Evolutionary conservation across 2,888 invertebrate genomes (phyloP).

Genomic region (Andricus curvator): DNA sequence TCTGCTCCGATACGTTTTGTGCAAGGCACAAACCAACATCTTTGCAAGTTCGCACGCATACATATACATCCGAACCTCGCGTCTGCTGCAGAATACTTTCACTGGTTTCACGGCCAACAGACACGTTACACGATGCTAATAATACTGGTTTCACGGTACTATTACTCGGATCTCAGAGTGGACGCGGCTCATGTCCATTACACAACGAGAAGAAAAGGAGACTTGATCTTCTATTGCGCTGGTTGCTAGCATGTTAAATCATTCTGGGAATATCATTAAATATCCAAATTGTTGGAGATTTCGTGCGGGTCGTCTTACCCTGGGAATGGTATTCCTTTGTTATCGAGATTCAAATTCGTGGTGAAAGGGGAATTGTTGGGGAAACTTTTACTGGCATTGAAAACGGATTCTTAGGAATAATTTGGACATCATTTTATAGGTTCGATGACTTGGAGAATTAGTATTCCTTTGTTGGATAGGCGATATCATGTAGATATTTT

Average conservation of each 20-base stretch:
- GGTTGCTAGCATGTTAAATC: constrained; percentile 7
- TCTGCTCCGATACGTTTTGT: constrained; percentile 36
- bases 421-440: background rate
- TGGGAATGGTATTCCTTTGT: constrained; percentile 31
- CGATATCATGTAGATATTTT: background rate
- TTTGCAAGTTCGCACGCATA: constrained; percentile 48
- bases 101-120: constrained; percentile 77
- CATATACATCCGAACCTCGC: constrained; percentile 43
- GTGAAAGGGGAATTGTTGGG: background rate
- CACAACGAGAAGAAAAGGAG: constrained; percentile 31
- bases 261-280: constrained; percentile 18
- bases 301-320: background rate
- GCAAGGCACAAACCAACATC: constrained; percentile 54
- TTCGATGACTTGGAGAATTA: background rate
- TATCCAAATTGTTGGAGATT: constrained; percentile 7
- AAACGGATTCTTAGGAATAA: background rate
- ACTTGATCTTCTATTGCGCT: background rate
- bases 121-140: constrained; percentile 75
- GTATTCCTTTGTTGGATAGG: background rate
- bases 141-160: constrained; percentile 61
- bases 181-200: constrained; percentile 38
- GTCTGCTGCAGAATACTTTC: constrained; percentile 70
- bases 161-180: constrained; percentile 33
- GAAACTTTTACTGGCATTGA: background rate
- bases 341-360: background rate